These are phyloP conservation scores for Chrysodeixis includens DNA, from an alignment of 2,888 invertebrate genomes.

Conservation along the genomic window DNA sequence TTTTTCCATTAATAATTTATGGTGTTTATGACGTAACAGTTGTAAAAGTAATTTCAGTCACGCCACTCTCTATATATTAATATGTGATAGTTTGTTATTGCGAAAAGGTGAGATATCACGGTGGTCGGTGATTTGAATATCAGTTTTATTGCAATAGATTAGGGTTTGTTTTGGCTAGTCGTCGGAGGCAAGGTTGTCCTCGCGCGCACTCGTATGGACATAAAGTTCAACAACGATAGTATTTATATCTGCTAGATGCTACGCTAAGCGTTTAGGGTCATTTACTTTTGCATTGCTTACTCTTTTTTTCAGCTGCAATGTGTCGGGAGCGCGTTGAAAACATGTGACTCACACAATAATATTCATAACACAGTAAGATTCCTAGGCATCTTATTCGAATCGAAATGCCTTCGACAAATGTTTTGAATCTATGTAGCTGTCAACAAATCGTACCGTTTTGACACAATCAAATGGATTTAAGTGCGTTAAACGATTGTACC, in stretches of 20 bases:
- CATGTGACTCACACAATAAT: constrained; percentile 51
- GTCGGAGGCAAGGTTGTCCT: constrained; percentile 39
- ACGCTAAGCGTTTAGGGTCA: constrained; percentile 81
- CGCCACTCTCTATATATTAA: constrained; percentile 81
- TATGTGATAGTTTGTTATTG: constrained; percentile 66
- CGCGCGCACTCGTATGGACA: constrained; percentile 60
- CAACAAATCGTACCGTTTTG: constrained; percentile 51
- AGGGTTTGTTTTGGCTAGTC: constrained; percentile 61
- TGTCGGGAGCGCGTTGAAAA: constrained; percentile 60
- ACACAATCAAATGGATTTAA: constrained; percentile 61
- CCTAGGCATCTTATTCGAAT: constrained; percentile 30
- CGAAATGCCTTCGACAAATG: constrained; percentile 36
- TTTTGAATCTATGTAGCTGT: constrained; percentile 50
- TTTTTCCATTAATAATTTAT: constrained; percentile 63
- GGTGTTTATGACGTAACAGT: constrained; percentile 72
- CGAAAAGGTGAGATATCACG: constrained; percentile 62
- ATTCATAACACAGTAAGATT: constrained; percentile 40
- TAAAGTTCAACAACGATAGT: constrained; percentile 77
- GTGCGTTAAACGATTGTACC: constrained; percentile 58
- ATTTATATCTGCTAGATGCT: constrained; percentile 81
- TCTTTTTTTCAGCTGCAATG: constrained; percentile 71
- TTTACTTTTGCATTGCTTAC: constrained; percentile 75
- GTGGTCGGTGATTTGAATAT: constrained; percentile 59
- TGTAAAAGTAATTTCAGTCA: constrained; percentile 79
- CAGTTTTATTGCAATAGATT: constrained; percentile 61